phyloP scores from a whole-genome alignment of 2,888 invertebrate species.

The Pomacea canaliculata region DNA sequence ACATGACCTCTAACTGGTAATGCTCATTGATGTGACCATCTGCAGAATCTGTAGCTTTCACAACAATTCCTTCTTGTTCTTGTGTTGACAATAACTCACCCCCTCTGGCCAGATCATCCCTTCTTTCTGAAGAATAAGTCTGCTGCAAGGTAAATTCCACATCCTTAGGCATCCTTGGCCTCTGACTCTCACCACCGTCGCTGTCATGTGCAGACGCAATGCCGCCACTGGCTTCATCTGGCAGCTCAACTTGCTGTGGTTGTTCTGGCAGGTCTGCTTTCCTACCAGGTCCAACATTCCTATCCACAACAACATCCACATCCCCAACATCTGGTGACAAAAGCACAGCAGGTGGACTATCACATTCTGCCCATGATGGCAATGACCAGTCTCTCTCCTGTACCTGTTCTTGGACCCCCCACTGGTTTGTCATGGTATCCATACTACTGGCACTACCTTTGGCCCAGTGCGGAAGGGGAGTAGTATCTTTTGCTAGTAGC shows the following conservation, averaged over 20 bases:
- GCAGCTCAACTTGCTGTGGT: slow-evolving; percentile 39
- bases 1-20: slow-evolving; percentile 32
- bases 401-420: background rate
- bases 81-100: background rate
- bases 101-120: background rate
- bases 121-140: background rate
- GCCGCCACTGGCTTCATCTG: slow-evolving; percentile 25
- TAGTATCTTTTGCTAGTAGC: slow-evolving; percentile 11
- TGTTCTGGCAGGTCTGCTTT: slow-evolving; percentile 34
- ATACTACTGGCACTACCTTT: slow-evolving; percentile 10
- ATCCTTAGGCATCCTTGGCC: no score
- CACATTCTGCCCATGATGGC: slow-evolving; percentile 36
- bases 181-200: background rate
- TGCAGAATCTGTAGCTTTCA: background rate
- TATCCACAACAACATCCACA: no score
- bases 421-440: background rate
- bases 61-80: slow-evolving; percentile 29
- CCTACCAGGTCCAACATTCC: background rate
- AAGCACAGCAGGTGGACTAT: no score
- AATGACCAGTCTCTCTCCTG: slow-evolving; percentile 25
- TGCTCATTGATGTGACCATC: slow-evolving; percentile 27
- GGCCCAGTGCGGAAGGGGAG: slow-evolving; percentile 25
- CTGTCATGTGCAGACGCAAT: no score
- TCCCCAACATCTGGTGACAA: no score
- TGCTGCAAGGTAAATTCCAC: no score